Evolutionary conservation across 2,113 vertebrate species (phyloP), one percentile per base, ranked within the genome.

Genomic region (Leptobrachium ailaonicum): DNA sequence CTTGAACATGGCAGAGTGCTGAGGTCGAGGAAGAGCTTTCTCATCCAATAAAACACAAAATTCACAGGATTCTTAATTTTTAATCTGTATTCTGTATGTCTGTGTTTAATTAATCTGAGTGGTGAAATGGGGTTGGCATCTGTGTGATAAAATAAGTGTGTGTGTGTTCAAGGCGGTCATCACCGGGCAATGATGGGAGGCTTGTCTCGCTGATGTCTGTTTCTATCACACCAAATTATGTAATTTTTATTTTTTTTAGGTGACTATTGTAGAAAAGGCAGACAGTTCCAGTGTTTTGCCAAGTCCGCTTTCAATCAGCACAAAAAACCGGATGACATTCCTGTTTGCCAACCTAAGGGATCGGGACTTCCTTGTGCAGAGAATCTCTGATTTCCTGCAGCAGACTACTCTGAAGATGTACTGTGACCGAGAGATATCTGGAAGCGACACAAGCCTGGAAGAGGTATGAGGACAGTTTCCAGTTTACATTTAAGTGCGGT

Each of bases 251-350:
- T 1, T 71, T 2, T 85, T 83, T 74, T 54, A 99, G 98, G 97
- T 99, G 85, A 98, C 98, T 0, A 98, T 99, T 10, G 98, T 99
- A 60, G 98, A 99, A 83, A 99, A 99, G 85, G 98, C 98, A 0
- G 98, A 99, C 89, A 98, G 98, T 86, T 99, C 95, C 85, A 98
- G 94, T 1, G 96, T 99, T 62, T 88, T 99, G 74, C 98, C 98
- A 41, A 99, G 98, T 80, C 97, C 98, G 0, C 86, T 99, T 56
- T 99, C 97, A 45, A 98, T 99, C 92, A 99, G 98, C 85, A 99
- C 98, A 1, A 96, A 96, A 87, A 99, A 98, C 84, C 94, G 95
- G n/a, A 99, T 98, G 97, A 99, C 97, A 0, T 99, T 99, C 82
- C 92, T 99, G 12, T 99, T 99, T 63, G 97, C 98, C 85, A 99